These are phyloP conservation scores for Flexamia atlantica DNA, from an alignment of 2,888 invertebrate genomes.

Conservation along the genomic window DNA sequence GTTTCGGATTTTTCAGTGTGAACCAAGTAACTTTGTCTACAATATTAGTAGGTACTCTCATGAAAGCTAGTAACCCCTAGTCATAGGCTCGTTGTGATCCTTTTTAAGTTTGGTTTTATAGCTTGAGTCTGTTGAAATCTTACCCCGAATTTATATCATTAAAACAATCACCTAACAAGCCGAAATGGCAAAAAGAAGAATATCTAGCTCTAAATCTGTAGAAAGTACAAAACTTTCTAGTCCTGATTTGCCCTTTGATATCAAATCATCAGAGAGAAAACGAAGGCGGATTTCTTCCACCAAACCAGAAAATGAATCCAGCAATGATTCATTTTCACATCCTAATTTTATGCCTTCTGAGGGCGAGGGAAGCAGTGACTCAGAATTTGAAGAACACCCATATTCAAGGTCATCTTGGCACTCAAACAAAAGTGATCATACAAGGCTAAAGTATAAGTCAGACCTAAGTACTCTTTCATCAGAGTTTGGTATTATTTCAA, in stretches of 20 bases:
- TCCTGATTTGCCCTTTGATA: neutral
- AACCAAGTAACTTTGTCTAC: too few species aligned
- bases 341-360: slow-evolving; percentile 1
- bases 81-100: too few species aligned
- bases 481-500: neutral
- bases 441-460: neutral
- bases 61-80: too few species aligned
- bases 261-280: neutral
- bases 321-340: slow-evolving; percentile 20
- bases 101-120: too few species aligned
- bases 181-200: neutral
- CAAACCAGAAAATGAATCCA: slow-evolving; percentile 7
- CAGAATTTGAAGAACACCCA: slow-evolving; percentile 51
- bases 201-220: neutral
- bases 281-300: neutral
- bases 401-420: neutral
- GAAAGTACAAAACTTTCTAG: neutral
- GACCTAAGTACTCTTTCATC: neutral
- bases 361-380: slow-evolving; percentile 32
- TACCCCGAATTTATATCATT: too few species aligned
- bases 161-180: too few species aligned
- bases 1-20: too few species aligned
- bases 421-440: too few species aligned
- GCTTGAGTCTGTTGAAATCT: too few species aligned
- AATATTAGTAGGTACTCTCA: too few species aligned